Conservation (phyloP, 2,113 vertebrate species). For the Macrotus californicus region DNA sequence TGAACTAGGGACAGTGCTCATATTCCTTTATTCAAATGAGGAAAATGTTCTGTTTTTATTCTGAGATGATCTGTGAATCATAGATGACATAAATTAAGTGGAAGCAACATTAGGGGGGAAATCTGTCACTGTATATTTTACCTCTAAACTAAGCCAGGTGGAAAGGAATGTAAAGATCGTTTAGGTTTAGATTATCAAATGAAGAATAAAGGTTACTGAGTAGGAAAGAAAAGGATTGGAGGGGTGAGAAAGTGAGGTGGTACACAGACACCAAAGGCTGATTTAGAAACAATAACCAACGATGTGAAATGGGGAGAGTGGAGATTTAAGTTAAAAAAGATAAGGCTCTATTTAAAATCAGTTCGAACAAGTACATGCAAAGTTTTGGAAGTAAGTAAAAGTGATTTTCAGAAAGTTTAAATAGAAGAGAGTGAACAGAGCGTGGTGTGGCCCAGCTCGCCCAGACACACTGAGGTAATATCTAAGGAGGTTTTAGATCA, state of each 20-base stretch:
- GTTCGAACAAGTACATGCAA: not conserved
- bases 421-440: not conserved
- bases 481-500: not conserved
- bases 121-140: slow-evolving; percentile 24
- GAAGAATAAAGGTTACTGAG: not conserved
- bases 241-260: not conserved
- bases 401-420: slow-evolving; percentile 4
- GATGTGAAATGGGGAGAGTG: not conserved
- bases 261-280: not conserved
- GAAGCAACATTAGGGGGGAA: not conserved
- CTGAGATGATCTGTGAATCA: slow-evolving; percentile 37
- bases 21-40: not conserved
- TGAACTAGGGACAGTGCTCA: not conserved
- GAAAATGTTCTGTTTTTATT: slow-evolving; percentile 7
- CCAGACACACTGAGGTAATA: not conserved
- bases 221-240: not conserved
- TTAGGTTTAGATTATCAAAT: not conserved
- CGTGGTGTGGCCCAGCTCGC: not conserved
- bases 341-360: not conserved
- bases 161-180: not conserved
- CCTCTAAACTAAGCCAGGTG: not conserved
- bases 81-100: slow-evolving; percentile 1
- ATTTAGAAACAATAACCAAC: not conserved
- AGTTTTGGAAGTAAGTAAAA: not conserved
- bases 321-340: not conserved